Evolutionary conservation across 2,113 vertebrate species (phyloP), one percentile per base, ranked within the genome.

Genomic region (Engystomops pustulosus): DNA sequence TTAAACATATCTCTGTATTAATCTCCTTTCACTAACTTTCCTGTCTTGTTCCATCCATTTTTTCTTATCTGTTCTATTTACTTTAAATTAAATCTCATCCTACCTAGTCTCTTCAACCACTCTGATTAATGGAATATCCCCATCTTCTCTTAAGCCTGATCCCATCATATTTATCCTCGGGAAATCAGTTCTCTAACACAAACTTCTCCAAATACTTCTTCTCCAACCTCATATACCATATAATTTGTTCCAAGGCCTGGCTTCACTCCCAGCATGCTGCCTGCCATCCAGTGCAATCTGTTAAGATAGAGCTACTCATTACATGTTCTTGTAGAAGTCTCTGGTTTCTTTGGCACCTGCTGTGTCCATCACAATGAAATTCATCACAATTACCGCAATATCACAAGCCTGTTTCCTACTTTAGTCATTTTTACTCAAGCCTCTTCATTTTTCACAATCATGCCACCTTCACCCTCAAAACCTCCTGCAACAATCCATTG

Each of bases 331-430:
- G 47, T 34, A 76, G 49, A 77, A 38, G 27, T 32, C 49, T 77
- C 51, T 38, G 72, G 47, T 55, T 34, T 55, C 30, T 55, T 23
- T 49, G 47, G 30, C 49, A 77, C 74, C 74, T 58, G 30, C 74
- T 77, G 74, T 77, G 74, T 38, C 74, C 49, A 77, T 38, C 49
- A 55, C 74, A 77, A 72, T 53, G 51, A 77, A 77, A 77, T 77
- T 23, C n/a, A 77, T 77, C 49, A 77, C 74, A 55, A 77, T 77
- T 55, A 77, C 32, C 20, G 30, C 30, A 77, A 77, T 58, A 38
- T 77, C 51, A 58, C 49, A 55, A 77, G 10, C 49, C 30, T 36
- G 27, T 32, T 53, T 32, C 49, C 49, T 23, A 36, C 51, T 58
- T 58, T 30, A 55, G 49, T 77, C 74, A 77, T 55, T 77, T 55